Base-by-base conservation (phyloP, 2,113 vertebrate genomes). In the Empidonax traillii region DNA sequence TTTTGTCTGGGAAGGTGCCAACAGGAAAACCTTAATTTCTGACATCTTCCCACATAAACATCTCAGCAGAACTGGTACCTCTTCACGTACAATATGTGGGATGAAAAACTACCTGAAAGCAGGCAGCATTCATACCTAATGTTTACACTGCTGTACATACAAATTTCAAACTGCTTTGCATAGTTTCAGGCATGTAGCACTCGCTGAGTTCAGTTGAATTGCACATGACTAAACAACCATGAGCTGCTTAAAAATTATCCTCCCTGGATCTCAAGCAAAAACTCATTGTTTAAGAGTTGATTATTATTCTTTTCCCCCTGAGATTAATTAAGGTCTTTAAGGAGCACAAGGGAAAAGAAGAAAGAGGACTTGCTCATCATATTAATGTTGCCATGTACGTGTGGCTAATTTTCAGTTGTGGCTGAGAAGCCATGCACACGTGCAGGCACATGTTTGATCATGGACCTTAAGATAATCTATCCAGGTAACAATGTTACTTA, bases 281-380 rank as follows among this genome's bases (percentile, higher is more conserved):
- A 6, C 12, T 35, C 37, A 37, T 69, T 79, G 68, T 92, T 92
- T 55, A 74, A 77, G 59, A 47, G 49, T 46, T 82, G 43, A 74
- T 81, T 75, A 85, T 89, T 82, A 56, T 27, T 82, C 87, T 90
- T 94, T 86, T 46, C 76, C 83, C 71, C 15, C 49, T 63, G 82
- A 68, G 52, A 93, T 63, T 87, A 92, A 96, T 94, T 82, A 90
- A 77, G 10, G 16, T 89, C 51, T 89, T 93, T 52, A 87, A 67
- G 61, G 46, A 92, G 39, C 47, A 73, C 21, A 63, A 61, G 30
- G 23, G 41, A 65, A 79, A 91, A 90, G 33, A 90, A 52, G 35
- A 90, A 71, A 58, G 76, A 87, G 33, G 33, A 51, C 14, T 39
- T 78, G 46, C 52, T 91, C 35, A 67, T 51, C 73, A 35, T 22